Percentiles rank a stretch among this genome's conserved stretches.
These are phyloP conservation scores for Drosophila subpulchrella DNA, from an alignment of 1,140 invertebrate genomes.

Conservation along the genomic window DNA sequence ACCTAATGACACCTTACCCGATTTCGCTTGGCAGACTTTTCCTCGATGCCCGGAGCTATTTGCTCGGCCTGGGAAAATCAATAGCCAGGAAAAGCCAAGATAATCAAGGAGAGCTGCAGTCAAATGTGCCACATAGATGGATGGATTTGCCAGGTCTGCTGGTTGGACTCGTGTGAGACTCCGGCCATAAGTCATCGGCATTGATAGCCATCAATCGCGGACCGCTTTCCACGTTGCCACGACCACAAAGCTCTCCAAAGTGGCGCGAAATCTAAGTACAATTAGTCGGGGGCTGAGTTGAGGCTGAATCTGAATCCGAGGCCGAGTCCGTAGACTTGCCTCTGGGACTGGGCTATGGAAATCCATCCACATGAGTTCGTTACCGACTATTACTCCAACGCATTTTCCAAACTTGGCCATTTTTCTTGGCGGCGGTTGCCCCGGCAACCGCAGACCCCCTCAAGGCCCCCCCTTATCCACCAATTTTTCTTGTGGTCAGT, in stretches of 20 bases:
- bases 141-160: constrained; percentile 55
- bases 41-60: constrained; percentile 58
- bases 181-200: constrained; percentile 76
- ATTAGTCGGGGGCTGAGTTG: constrained; percentile 69
- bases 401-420: constrained; percentile 79
- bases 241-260: constrained; percentile 45
- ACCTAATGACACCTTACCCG: constrained; percentile 35
- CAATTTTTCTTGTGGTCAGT: constrained; percentile 49
- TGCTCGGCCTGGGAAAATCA: constrained; percentile 72
- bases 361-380: constrained; percentile 44
- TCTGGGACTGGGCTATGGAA: constrained; percentile 61
- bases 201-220: constrained; percentile 82
- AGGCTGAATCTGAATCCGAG: constrained; percentile 27
- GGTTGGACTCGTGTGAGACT: constrained; percentile 17
- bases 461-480: not conserved
- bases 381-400: constrained; percentile 75
- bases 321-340: constrained; percentile 13
- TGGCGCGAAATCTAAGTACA: constrained; percentile 76
- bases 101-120: constrained; percentile 50
- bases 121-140: constrained; percentile 72
- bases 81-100: constrained; percentile 37
- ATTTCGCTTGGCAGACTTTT: constrained; percentile 17
- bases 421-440: constrained; percentile 75
- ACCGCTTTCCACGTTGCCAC: constrained; percentile 58
- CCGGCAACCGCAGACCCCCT: constrained; percentile 46